These are phyloP conservation scores for Bilobella aurantiaca DNA, from an alignment of 1,140 invertebrate species.

Conservation along the genomic window DNA sequence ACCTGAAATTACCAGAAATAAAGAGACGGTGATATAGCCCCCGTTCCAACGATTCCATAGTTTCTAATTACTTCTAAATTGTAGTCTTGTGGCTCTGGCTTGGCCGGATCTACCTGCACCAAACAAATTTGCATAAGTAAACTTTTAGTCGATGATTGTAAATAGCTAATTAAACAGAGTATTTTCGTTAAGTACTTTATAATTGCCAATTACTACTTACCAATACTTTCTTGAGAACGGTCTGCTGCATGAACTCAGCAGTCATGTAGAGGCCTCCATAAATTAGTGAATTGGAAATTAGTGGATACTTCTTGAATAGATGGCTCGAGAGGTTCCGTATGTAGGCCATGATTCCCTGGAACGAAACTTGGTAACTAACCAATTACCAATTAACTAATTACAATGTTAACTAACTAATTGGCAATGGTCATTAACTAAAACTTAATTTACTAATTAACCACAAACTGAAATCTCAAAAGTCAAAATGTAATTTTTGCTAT, in stretches of 20 bases:
- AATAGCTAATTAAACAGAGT: constrained; percentile 8
- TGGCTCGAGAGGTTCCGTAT: constrained; percentile 11
- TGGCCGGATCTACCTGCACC: constrained; percentile 40
- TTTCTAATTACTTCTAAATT: constrained; percentile 46
- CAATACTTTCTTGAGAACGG: constrained; percentile 51
- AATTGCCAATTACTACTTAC: constrained; percentile 41
- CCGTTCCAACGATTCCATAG: constrained; percentile 52
- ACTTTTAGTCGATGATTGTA: constrained; percentile 18
- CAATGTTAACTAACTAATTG: no score
- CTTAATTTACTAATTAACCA: not conserved
- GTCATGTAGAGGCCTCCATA: constrained; percentile 66
- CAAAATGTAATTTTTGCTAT: no score
- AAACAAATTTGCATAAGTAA: no score
- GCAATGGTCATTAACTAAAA: not conserved
- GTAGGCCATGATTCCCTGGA: constrained; percentile 29
- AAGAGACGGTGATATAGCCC: constrained; percentile 50
- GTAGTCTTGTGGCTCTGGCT: constrained; percentile 41
- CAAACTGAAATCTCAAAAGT: no score
- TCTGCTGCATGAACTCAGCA: constrained; percentile 67
- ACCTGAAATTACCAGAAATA: constrained; percentile 48
- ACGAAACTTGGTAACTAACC: no score
- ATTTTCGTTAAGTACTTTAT: not conserved
- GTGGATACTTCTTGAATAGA: constrained; percentile 46
- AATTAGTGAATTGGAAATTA: constrained; percentile 59
- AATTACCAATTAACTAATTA: not conserved